Evolutionary conservation across 2,113 vertebrate species (phyloP).

Genomic region (Heterochromis multidens): DNA sequence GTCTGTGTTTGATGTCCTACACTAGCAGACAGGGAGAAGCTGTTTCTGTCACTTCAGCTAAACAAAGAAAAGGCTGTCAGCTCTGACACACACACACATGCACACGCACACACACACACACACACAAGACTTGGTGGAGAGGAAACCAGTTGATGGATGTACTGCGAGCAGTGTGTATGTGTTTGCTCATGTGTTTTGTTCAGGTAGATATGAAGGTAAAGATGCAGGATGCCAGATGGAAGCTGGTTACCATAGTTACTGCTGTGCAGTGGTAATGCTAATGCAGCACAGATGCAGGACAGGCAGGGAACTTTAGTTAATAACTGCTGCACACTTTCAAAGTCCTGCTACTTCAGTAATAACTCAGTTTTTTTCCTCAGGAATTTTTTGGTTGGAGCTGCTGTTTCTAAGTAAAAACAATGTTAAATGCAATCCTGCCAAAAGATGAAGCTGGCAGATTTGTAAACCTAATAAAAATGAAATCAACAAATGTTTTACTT

Average conservation of each 20-base stretch:
- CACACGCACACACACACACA: neutral
- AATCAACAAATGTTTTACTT: neutral
- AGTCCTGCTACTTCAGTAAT: neutral
- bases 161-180: neutral
- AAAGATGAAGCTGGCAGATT: neutral
- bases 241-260: constrained; percentile 21
- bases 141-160: constrained; percentile 3
- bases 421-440: neutral
- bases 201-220: neutral
- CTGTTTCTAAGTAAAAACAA: neutral
- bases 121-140: neutral
- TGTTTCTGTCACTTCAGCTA: constrained; percentile 34
- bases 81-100: neutral
- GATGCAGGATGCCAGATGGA: neutral
- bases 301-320: neutral
- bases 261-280: neutral
- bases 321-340: neutral
- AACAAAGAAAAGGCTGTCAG: constrained; percentile 39
- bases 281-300: neutral
- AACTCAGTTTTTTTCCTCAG: neutral
- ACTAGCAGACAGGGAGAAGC: constrained; percentile 34
- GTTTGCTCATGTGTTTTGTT: neutral
- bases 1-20: constrained; percentile 9
- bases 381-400: too few relatives aligned
- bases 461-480: neutral